Evolutionary conservation across 2,113 vertebrate species (phyloP), one percentile per base, ranked within the genome.

Genomic region (Climacteris rufus): DNA sequence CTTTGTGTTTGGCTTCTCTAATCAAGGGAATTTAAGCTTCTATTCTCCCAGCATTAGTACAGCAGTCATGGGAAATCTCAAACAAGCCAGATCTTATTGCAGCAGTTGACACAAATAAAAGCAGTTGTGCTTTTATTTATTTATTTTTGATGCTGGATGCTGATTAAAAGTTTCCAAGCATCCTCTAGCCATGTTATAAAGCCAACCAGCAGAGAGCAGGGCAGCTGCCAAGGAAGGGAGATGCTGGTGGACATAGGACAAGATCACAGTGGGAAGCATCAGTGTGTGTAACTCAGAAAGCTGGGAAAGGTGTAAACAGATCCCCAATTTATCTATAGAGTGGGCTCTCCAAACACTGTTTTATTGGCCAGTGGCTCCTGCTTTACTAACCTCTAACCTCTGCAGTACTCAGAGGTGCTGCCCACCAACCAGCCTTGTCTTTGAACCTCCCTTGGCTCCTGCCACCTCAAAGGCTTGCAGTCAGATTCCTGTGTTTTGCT

Each of bases 331-430:
- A 97, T 98, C 96, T 98, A 96, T 96, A 31, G 84, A 90, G 90
- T 96, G 95, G 96, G 92, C 96, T 97, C 97, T 97, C 94, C 97
- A 98, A 98, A 98, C 98, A 98, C 83, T 57, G 74, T 97, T 98
- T 98, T 98, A 98, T 98, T 98, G 98, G 98, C 96, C 96, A 93
- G 97, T 98, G 98, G 98, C 98, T 98, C 98, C 98, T 98, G 98
- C 98, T 98, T 98, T 98, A 98, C 98, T 98, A 98, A 98, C 98
- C 98, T 98, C 96, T 98, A 96, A 98, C 98, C 98, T 91, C 75
- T 25, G 18, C 71, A 88, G 78, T 97, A 87, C 98, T 98, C 90
- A 61, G 97, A 97, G 97, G 97, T 98, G 94, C 95, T 96, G 93
- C 96, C 96, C 97, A 96, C 97, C 95, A 95, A 95, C 97, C 97